phyloP scores from a whole-genome alignment of 2,888 invertebrate genomes.

The Chirona hameri region DNA sequence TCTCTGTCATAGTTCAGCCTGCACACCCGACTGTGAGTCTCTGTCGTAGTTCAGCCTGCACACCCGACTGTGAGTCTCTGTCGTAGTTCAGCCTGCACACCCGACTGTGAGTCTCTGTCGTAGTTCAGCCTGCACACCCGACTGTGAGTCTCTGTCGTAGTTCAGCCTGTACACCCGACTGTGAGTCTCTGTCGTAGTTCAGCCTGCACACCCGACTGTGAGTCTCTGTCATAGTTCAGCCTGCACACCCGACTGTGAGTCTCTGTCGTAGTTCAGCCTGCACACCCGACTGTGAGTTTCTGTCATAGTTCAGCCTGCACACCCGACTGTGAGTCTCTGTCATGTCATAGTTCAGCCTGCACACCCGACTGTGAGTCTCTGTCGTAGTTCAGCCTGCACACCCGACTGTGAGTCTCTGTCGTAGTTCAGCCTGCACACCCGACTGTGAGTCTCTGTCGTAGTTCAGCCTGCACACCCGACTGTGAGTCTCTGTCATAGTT shows the following conservation, averaged over 20 bases:
- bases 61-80: constrained; percentile 1
- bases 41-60: constrained; percentile 30
- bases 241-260: constrained; percentile 6
- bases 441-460: constrained; percentile 28
- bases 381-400: constrained; percentile 31
- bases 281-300: not conserved
- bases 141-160: constrained; percentile 27
- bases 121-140: not conserved
- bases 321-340: constrained; percentile 25
- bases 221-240: constrained; percentile 30
- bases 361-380: not conserved
- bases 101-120: constrained; percentile 29
- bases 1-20: constrained; percentile 30
- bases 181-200: constrained; percentile 29
- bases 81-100: constrained; percentile 30
- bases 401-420: constrained; percentile 26
- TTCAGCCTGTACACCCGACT: constrained; percentile 3
- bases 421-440: constrained; percentile 23
- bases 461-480: constrained; percentile 2
- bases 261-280: constrained; percentile 28
- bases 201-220: constrained; percentile 6
- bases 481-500: constrained; percentile 29
- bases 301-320: constrained; percentile 30
- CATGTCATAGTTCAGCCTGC: constrained; percentile 26
- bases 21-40: not conserved